These are phyloP conservation scores for Vultur gryphus DNA, from an alignment of 2,797 vertebrate genomes.

Conservation along the genomic window DNA sequence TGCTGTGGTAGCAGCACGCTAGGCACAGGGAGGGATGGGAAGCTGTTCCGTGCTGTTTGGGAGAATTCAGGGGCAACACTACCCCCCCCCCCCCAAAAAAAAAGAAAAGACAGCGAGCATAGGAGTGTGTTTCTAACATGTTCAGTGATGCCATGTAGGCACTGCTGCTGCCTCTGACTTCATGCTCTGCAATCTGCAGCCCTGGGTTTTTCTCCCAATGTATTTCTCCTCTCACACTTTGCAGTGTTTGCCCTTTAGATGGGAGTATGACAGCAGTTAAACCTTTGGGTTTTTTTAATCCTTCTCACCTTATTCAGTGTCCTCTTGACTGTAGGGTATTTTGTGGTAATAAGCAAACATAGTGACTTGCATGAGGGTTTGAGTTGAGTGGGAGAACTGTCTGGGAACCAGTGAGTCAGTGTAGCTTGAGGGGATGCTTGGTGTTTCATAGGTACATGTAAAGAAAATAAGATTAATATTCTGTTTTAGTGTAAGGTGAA, in stretches of 20 bases:
- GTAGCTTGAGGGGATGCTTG: not conserved
- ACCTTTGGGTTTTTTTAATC: not conserved
- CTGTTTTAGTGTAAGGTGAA: not conserved
- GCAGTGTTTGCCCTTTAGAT: not conserved
- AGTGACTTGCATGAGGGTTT: not conserved
- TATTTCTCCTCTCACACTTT: not conserved
- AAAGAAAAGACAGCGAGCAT: not conserved
- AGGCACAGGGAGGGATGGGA: not conserved
- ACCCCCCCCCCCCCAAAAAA: not conserved
- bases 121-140: not conserved
- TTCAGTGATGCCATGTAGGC: not conserved
- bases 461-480: not conserved
- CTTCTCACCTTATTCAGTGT: not conserved
- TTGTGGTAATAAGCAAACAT: not conserved
- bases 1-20: not conserved
- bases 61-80: not conserved
- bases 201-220: not conserved
- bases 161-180: not conserved
- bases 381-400: not conserved
- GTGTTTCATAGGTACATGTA: not conserved
- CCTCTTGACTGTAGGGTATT: not conserved
- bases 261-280: not conserved
- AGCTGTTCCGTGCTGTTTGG: not conserved
- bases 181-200: not conserved
- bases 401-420: not conserved